These are phyloP conservation scores for Epinotia ramella DNA, from an alignment of 2,888 invertebrate genomes.

Conservation along the genomic window DNA sequence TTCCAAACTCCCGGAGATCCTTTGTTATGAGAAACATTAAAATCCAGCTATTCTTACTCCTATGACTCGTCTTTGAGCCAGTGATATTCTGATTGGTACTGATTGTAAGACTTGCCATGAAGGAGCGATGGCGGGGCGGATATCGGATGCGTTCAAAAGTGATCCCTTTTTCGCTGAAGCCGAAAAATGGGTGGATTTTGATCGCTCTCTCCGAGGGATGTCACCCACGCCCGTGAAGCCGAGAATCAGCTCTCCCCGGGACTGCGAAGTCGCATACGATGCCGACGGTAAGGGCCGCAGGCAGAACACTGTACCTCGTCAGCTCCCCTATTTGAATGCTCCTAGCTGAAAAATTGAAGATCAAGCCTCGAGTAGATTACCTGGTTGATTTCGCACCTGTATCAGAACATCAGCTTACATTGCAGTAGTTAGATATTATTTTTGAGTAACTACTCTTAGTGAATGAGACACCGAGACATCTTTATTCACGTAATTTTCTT, in stretches of 20 bases:
- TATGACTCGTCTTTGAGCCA: slow-evolving; percentile 36
- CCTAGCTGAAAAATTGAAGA: slow-evolving; percentile 11
- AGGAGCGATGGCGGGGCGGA: slow-evolving; percentile 78
- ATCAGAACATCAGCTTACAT: slow-evolving; percentile 34
- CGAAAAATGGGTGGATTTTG: slow-evolving; percentile 83
- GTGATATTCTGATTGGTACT: slow-evolving; percentile 61
- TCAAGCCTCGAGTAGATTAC: slow-evolving; percentile 23
- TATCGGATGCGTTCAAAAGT: slow-evolving; percentile 80
- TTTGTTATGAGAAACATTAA: slow-evolving; percentile 18
- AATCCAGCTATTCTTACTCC: slow-evolving; percentile 5
- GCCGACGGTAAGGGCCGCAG: slow-evolving; percentile 88
- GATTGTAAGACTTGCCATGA: slow-evolving; percentile 80
- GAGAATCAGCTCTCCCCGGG: slow-evolving; percentile 88
- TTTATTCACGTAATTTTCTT: slow-evolving; percentile 65
- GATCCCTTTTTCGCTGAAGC: slow-evolving; percentile 83
- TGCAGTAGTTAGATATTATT: slow-evolving; percentile 39
- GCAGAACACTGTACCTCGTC: slow-evolving; percentile 73
- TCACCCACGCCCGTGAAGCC: slow-evolving; percentile 90
- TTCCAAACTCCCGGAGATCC: not conserved
- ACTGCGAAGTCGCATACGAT: slow-evolving; percentile 90
- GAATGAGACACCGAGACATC: slow-evolving; percentile 71
- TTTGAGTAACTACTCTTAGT: slow-evolving; percentile 51
- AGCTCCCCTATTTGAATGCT: slow-evolving; percentile 58
- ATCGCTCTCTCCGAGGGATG: slow-evolving; percentile 84
- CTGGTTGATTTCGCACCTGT: slow-evolving; percentile 17